phyloP scores from a whole-genome alignment of 2,797 vertebrate species.

The Amblyraja radiata region DNA sequence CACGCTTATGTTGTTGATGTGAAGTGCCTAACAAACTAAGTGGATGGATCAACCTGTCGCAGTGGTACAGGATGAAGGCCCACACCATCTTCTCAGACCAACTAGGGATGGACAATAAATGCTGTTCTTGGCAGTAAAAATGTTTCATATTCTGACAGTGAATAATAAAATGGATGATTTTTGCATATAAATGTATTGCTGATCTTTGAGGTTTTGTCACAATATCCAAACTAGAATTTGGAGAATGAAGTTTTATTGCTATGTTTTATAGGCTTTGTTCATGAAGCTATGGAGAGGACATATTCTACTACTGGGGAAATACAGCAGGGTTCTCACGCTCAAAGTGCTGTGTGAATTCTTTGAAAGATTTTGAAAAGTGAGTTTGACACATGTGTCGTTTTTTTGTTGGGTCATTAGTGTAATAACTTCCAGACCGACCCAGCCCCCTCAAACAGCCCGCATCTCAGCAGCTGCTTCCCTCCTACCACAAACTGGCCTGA shows the following conservation, averaged over 20 bases:
- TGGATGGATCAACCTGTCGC: background rate
- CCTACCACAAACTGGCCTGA: conserved; percentile 12
- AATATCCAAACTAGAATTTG: background rate
- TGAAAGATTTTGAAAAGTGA: conserved; percentile 31
- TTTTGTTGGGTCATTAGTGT: conserved; percentile 30
- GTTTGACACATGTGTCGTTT: conserved; percentile 27
- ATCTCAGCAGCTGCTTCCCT: conserved; percentile 29
- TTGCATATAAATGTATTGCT: background rate
- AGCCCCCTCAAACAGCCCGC: conserved; percentile 32
- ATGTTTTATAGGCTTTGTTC: background rate
- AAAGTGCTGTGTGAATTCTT: conserved; percentile 31
- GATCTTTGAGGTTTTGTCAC: background rate
- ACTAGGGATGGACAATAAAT: background rate
- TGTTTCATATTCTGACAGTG: background rate
- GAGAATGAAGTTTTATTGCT: background rate
- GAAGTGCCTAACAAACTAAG: background rate
- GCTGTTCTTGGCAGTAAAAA: background rate
- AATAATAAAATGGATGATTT: background rate
- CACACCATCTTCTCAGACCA: background rate
- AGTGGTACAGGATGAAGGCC: background rate
- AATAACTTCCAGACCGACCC: conserved; percentile 35
- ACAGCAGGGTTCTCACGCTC: conserved; percentile 10
- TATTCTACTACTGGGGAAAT: background rate
- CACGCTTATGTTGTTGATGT: background rate
- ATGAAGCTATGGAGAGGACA: background rate